Evolutionary conservation across 1,140 invertebrate species (phyloP), one percentile per base, ranked within the genome.

Genomic region (Drosophila burlai): DNA sequence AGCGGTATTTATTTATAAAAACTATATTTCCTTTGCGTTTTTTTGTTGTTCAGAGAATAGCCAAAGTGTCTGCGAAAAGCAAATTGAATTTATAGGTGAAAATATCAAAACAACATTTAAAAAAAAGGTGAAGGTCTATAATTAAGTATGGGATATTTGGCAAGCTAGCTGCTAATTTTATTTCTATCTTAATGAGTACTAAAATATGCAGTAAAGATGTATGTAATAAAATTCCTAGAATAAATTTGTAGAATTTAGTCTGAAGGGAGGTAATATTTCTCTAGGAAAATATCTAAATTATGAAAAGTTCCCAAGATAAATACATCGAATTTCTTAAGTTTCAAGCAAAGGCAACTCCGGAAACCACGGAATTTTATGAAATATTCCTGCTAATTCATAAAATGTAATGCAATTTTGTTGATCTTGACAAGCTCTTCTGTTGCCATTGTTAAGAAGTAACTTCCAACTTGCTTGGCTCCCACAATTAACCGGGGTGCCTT

Each of bases 41-140:
- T 67, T 40, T 49, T 65, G 0, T 26, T 26, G 64, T 69, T 50
- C 45, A 26, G 21, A 60, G 68, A 66, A 86, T 74, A 77, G 78
- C 84, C 84, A 81, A 84, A 71, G 29, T 71, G 76, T 79, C 76
- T 79, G 50, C 75, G 52, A 54, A 63, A 78, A 75, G 26, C 24
- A 24, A 69, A 45, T 55, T 31, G 11, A 52, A 58, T 65, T 54
- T 40, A 16, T 66, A 76, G 52, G 24, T 55, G 16, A 55, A 77
- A 59, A 43, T 67, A 29, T 18, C 31, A 38, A 24, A 38, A 38
- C 8, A 55, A 38, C 36, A 16, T 36, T 4, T 9, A 15, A 16
- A n/a, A 36, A 21, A 52, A 26, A 77, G 45, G 26, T 69, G 55
- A 62, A 83, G 62, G 58, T 83, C 58, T 76, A 71, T 59, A 71